Evolutionary conservation across 2,797 vertebrate species (phyloP).

Genomic region (Heterohyrax brucei): DNA sequence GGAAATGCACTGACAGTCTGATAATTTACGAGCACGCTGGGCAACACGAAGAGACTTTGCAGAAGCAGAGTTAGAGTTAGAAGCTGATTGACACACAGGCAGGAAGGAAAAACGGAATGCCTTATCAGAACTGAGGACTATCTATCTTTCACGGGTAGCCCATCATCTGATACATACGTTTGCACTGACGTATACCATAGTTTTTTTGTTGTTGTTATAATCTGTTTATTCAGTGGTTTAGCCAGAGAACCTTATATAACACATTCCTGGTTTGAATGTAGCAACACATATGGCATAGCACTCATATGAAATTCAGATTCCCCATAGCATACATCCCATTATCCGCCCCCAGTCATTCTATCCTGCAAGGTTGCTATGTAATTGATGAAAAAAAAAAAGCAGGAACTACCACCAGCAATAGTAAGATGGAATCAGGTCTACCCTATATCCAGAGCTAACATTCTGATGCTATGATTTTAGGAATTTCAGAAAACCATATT

Average conservation of each 20-base stretch:
- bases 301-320: constrained; percentile 68
- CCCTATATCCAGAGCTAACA: neutral
- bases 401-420: neutral
- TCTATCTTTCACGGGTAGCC: constrained; percentile 74
- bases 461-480: neutral
- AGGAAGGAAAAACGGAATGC: constrained; percentile 77
- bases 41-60: constrained; percentile 78
- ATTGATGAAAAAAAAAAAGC: neutral
- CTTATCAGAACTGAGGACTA: constrained; percentile 73
- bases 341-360: constrained; percentile 26
- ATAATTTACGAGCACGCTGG: constrained; percentile 67
- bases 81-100: neutral
- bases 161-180: constrained; percentile 82
- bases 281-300: constrained; percentile 39
- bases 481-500: constrained; percentile 47
- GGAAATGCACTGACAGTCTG: constrained; percentile 61
- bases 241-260: constrained; percentile 90
- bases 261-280: constrained; percentile 83
- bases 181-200: constrained; percentile 86
- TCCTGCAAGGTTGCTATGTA: constrained; percentile 61
- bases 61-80: constrained; percentile 78
- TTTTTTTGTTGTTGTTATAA: constrained; percentile 80
- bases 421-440: neutral
- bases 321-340: constrained; percentile 52
- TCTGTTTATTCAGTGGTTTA: constrained; percentile 86